Evolutionary conservation across 1,140 invertebrate species (phyloP).

Genomic region (Drosophila santomea): DNA sequence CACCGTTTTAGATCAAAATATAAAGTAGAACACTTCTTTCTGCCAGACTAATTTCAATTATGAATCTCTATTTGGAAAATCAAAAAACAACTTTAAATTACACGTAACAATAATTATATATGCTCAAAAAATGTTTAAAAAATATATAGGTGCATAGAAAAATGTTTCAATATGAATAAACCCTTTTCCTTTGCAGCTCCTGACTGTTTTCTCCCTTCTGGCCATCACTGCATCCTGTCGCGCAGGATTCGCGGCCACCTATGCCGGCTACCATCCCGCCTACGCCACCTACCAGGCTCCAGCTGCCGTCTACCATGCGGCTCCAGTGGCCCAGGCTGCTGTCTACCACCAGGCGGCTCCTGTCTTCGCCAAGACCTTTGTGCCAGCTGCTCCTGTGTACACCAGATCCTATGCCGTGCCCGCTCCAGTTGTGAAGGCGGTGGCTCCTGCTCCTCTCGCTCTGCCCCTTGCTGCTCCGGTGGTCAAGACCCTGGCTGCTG

Average conservation of each 20-base stretch:
- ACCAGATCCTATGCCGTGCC: constrained; percentile 58
- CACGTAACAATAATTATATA: too few relatives aligned
- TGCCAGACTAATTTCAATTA: background rate
- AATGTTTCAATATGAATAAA: too few relatives aligned
- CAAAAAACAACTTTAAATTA: too few relatives aligned
- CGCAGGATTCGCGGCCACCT: constrained; percentile 75
- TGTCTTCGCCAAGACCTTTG: constrained; percentile 46
- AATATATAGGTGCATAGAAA: too few relatives aligned
- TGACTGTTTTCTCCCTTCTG: constrained; percentile 56
- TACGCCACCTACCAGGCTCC: constrained; percentile 63
- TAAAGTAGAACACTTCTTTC: too few relatives aligned
- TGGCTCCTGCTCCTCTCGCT: constrained; percentile 31
- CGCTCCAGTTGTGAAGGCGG: constrained; percentile 46
- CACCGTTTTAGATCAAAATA: too few relatives aligned
- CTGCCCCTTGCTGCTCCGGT: constrained; percentile 38
- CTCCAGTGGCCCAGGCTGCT: constrained; percentile 49
- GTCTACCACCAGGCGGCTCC: constrained; percentile 60
- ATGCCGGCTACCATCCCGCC: constrained; percentile 65
- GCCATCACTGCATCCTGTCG: constrained; percentile 54
- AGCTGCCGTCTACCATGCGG: constrained; percentile 58
- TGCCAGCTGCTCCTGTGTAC: constrained; percentile 56
- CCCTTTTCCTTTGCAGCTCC: constrained; percentile 31
- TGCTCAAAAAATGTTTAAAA: too few relatives aligned
- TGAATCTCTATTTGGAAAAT: too few relatives aligned
- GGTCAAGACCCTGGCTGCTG: constrained; percentile 12